phyloP scores from a whole-genome alignment of 2,113 vertebrate species.

The Caranx melampygus region DNA sequence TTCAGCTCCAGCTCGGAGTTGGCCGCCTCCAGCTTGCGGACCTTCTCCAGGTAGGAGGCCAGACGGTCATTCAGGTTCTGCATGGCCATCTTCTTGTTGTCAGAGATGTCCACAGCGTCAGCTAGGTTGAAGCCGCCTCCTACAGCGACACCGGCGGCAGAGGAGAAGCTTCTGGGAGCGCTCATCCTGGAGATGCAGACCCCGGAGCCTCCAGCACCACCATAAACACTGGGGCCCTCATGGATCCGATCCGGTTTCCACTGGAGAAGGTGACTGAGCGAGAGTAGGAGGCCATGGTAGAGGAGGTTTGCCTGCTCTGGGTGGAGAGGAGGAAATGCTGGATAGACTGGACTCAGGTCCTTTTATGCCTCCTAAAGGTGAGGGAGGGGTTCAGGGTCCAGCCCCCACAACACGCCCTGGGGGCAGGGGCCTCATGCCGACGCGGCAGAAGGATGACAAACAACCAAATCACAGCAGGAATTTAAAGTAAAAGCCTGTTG shows the following conservation, averaged over 20 bases:
- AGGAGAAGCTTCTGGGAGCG: conserved; percentile 35
- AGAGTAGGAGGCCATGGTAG: conserved; percentile 43
- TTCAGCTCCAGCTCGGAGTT: conserved; percentile 80
- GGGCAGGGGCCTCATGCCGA: not conserved
- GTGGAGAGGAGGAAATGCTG: conserved; percentile 45
- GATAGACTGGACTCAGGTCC: not conserved
- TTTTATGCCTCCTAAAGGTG: conserved; percentile 44
- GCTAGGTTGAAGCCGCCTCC: conserved; percentile 55
- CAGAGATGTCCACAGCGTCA: conserved; percentile 24
- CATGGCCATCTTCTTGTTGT: conserved; percentile 78
- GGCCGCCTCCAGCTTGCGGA: conserved; percentile 76
- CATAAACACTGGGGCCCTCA: conserved; percentile 58
- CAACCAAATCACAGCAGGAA: conserved; percentile 8
- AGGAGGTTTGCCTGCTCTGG: conserved; percentile 49
- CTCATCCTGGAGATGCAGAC: conserved; percentile 61
- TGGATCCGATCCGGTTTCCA: not conserved
- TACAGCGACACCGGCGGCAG: not conserved
- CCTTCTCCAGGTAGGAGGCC: conserved; percentile 78
- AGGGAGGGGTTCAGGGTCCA: conserved; percentile 21
- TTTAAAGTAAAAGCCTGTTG: conserved; percentile 4
- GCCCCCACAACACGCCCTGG: not conserved
- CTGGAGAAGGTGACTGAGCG: not conserved
- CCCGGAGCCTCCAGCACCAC: conserved; percentile 39
- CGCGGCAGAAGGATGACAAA: not conserved
- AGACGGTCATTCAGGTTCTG: conserved; percentile 83